phyloP scores from a whole-genome alignment of 2,797 vertebrate genomes.

The Dicrostonyx torquatus region DNA sequence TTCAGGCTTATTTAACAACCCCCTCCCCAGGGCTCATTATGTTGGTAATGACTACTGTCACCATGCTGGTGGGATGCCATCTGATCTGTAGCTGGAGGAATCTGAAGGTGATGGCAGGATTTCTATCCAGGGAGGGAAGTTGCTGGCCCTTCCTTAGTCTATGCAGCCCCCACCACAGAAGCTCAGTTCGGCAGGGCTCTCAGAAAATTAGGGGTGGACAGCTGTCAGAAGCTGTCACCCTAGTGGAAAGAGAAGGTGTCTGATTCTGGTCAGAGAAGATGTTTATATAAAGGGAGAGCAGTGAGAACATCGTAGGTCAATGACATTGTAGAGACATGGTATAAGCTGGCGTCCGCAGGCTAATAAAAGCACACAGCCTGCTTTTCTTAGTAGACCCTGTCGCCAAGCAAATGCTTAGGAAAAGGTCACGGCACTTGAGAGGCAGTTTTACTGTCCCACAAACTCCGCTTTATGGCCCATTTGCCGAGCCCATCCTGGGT shows the following conservation, averaged over 20 bases:
- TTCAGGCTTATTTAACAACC: not conserved
- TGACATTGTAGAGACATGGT: slow-evolving; percentile 72
- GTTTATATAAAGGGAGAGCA: not conserved
- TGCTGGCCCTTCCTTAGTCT: slow-evolving; percentile 26
- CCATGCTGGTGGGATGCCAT: not conserved
- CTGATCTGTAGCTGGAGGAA: not conserved
- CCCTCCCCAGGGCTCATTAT: not conserved
- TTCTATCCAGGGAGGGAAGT: not conserved
- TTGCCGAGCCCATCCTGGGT: slow-evolving; percentile 75
- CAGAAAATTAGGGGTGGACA: not conserved
- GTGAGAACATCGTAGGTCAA: not conserved
- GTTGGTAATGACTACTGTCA: not conserved
- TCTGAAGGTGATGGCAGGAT: not conserved
- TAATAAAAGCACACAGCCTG: slow-evolving; percentile 69
- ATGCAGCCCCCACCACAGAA: slow-evolving; percentile 23
- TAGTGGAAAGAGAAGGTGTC: not conserved
- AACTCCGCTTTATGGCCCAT: slow-evolving; percentile 80
- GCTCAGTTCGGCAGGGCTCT: not conserved
- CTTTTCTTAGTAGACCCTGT: slow-evolving; percentile 61
- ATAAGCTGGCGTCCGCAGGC: slow-evolving; percentile 69
- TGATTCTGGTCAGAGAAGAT: not conserved
- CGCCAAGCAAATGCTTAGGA: slow-evolving; percentile 76
- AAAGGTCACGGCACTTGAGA: slow-evolving; percentile 73
- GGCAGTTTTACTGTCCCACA: slow-evolving; percentile 80
- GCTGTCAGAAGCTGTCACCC: not conserved